phyloP scores from a whole-genome alignment of 1,140 invertebrate species.

The Yoshiicerus persimilis region DNA sequence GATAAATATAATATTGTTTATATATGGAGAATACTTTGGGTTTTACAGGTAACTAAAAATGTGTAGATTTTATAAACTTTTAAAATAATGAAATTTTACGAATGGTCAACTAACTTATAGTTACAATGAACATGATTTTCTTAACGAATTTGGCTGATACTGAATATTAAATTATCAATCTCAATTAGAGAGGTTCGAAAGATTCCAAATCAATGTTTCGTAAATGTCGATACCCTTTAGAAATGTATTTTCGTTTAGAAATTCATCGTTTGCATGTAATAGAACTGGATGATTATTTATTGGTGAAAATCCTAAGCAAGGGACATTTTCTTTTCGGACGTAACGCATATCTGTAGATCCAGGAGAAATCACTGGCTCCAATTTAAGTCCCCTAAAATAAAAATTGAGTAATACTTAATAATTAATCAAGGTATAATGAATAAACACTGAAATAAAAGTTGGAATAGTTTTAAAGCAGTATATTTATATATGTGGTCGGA shows the following conservation, averaged over 20 bases:
- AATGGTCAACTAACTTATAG: no score
- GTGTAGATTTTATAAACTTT: no score
- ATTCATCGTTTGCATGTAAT: conserved; percentile 79
- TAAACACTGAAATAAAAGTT: no score
- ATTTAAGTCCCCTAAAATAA: not conserved
- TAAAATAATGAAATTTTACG: no score
- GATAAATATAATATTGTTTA: no score
- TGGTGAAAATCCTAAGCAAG: conserved; percentile 76
- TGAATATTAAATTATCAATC: not conserved
- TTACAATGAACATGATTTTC: no score
- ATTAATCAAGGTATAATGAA: no score
- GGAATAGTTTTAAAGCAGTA: not conserved
- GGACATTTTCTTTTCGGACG: conserved; percentile 67
- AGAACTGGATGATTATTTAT: conserved; percentile 71
- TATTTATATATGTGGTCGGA: conserved; percentile 32
- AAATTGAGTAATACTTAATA: no score
- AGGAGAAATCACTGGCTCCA: conserved; percentile 68
- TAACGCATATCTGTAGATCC: conserved; percentile 76
- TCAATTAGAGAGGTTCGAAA: conserved; percentile 57
- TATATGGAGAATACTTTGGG: no score
- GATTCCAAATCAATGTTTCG: conserved; percentile 60
- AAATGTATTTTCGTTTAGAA: conserved; percentile 68
- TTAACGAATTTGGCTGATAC: not conserved
- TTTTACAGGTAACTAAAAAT: no score
- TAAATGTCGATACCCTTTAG: conserved; percentile 72